Base-by-base conservation (phyloP, 2,888 invertebrate species). In the Drosophila fungiperda region DNA sequence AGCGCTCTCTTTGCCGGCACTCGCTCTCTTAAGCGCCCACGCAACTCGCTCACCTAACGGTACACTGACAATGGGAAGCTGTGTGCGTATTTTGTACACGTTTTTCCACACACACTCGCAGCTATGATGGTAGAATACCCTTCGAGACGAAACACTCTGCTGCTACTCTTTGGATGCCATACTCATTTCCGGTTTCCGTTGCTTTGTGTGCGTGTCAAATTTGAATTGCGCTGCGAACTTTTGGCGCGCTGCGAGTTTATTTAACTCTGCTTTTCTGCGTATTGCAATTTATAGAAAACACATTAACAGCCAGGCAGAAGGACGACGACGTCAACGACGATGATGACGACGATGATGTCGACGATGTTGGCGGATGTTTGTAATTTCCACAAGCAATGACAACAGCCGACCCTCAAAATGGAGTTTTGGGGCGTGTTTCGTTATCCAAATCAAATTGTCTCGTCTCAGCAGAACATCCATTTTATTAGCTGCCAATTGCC, bases 141-240 rank as follows among this genome's bases (percentile, higher is more conserved):
- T 60, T 65, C 35, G 54, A 78, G 55, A 74, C 59, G 62, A 62
- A 42, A 57, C 76, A 76, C 63, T 77, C 67, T 45, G 53, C 76
- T 70, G 66, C 78, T 77, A 64, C 78, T 77, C 78, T 73, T 68
- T 69, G 85, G 82, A 73, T 80, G 85, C 86, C 86, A 90, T 90
- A 83, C 89, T 83, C 91, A 92, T 91, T 90, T 92, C 92, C 91
- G 90, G 89, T 84, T 92, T 92, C 91, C 91, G 91, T 78, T 85
- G 74, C 88, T 89, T 85, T 88, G 90, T 82, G 91, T 89, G 83
- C 86, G 91, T 85, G 78, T 64, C 78, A 87, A 80, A 88, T 85
- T 90, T 85, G 89, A 90, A 90, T 80, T 89, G 85, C 80, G 80
- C 79, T 80, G 78, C 82, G 69, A 74, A 89, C 49, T 78, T 71